These are phyloP conservation scores for Oligia strigilis DNA, from an alignment of 2,888 invertebrate genomes.

Conservation along the genomic window DNA sequence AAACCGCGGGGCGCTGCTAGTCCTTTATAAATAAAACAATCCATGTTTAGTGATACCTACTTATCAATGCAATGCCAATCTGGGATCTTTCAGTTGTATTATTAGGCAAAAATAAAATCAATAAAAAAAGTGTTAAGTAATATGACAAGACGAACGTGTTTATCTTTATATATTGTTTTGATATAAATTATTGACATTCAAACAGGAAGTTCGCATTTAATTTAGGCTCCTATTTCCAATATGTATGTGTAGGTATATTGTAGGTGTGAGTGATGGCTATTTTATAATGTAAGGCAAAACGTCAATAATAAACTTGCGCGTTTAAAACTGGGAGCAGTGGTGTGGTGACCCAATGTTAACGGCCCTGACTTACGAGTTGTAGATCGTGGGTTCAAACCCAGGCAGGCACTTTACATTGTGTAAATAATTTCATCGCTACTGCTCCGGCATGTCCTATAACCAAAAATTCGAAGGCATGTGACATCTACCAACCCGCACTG, in stretches of 20 bases:
- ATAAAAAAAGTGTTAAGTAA: neutral
- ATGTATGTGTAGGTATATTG: conserved; percentile 13
- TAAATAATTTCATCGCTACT: neutral
- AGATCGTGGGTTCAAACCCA: neutral
- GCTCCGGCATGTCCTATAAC: neutral
- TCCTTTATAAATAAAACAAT: neutral
- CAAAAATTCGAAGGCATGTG: neutral
- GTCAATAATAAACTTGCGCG: conserved; percentile 36
- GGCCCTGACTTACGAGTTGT: neutral
- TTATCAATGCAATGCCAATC: neutral
- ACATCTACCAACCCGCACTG: neutral
- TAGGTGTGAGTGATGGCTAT: conserved; percentile 47
- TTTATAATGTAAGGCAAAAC: neutral
- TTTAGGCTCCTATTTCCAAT: conserved; percentile 9
- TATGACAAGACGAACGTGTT: too few relatives aligned
- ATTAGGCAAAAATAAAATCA: neutral
- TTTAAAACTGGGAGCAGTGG: conserved; percentile 26
- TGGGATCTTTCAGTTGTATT: neutral
- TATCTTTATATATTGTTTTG: conserved; percentile 14
- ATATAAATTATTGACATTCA: conserved; percentile 13
- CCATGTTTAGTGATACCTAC: neutral
- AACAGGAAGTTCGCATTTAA: conserved; percentile 18
- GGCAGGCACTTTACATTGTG: neutral
- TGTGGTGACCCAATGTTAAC: neutral
- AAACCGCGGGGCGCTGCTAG: too few relatives aligned